Evolutionary conservation across 2,888 invertebrate genomes (phyloP).

Genomic region (Drosophila anomalata): DNA sequence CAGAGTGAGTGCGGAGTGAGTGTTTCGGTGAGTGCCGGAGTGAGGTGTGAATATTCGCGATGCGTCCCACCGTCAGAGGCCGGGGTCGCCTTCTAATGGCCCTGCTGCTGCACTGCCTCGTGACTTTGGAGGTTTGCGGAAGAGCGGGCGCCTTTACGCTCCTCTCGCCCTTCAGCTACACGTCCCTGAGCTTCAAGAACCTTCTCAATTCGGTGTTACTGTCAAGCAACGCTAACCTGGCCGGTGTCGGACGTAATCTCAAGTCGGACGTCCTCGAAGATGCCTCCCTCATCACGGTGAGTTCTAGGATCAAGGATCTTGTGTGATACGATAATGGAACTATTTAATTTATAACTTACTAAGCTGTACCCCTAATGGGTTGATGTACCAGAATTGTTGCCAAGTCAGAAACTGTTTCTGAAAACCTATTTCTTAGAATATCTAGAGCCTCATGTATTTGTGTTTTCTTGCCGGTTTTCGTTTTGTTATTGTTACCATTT

Average conservation of each 20-base stretch:
- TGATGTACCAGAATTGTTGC: too few relatives aligned
- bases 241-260: slow-evolving; percentile 81
- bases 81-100: slow-evolving; percentile 38
- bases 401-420: too few relatives aligned
- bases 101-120: slow-evolving; percentile 64
- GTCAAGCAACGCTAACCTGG: slow-evolving; percentile 81
- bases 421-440: too few relatives aligned
- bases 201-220: slow-evolving; percentile 81
- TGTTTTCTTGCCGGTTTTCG: slow-evolving; percentile 30
- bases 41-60: slow-evolving; percentile 6
- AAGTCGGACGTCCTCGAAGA: slow-evolving; percentile 83
- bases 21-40: slow-evolving; percentile 16
- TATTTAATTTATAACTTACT: too few relatives aligned
- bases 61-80: slow-evolving; percentile 30
- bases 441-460: slow-evolving; percentile 4
- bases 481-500: slow-evolving; percentile 17
- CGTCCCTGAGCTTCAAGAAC: slow-evolving; percentile 81
- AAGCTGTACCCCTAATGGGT: too few relatives aligned
- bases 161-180: slow-evolving; percentile 82
- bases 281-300: slow-evolving; percentile 83
- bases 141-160: slow-evolving; percentile 79
- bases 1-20: slow-evolving; percentile 40
- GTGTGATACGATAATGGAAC: too few relatives aligned
- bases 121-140: slow-evolving; percentile 69
- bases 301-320: slow-evolving; percentile 14